Evolutionary conservation across 2,797 vertebrate species (phyloP).

Genomic region (Centropyge bicolor): DNA sequence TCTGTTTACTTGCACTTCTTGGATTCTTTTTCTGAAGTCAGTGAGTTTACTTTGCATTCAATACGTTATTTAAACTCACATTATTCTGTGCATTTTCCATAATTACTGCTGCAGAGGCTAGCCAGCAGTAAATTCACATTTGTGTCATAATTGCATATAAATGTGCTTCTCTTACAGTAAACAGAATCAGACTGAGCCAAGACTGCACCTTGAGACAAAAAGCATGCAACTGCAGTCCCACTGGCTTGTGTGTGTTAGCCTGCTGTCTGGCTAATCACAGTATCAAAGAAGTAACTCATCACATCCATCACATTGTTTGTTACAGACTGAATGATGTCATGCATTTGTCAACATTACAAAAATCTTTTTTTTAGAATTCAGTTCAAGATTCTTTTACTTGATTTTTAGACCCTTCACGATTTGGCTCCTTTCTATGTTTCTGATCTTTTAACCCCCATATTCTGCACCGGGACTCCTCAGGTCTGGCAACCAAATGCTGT

Average conservation of each 20-base stretch:
- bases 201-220: background rate
- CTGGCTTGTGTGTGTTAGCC: background rate
- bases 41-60: slow-evolving; percentile 12
- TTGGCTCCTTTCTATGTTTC: background rate
- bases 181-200: background rate
- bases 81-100: background rate
- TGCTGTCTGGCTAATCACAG: background rate
- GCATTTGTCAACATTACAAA: background rate
- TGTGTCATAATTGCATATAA: background rate
- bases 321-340: background rate
- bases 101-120: background rate
- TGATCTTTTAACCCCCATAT: background rate
- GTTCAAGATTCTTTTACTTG: background rate
- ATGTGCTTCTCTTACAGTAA: background rate
- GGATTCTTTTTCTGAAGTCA: background rate
- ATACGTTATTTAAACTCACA: background rate
- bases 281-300: background rate
- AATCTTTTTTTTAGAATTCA: background rate
- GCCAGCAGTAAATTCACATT: background rate
- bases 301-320: background rate
- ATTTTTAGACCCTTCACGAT: background rate
- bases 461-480: background rate
- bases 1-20: slow-evolving; percentile 18
- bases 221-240: background rate
- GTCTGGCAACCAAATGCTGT: background rate